phyloP scores from a whole-genome alignment of 2,797 vertebrate species.

The Scolopax rusticola region DNA sequence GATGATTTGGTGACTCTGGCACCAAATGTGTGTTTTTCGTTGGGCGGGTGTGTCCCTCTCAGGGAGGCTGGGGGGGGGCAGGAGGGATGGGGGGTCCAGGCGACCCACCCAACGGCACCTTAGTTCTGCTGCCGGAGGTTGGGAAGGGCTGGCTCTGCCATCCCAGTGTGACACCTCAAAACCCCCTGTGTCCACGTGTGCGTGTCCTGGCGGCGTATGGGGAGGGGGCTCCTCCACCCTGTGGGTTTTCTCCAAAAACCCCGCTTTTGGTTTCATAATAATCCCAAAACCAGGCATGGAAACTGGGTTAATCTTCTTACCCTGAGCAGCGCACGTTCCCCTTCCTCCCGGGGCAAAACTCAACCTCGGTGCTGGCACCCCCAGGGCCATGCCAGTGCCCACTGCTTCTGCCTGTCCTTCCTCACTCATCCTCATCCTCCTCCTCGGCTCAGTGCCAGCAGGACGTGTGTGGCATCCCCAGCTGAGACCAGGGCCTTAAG shows the following conservation, averaged over 20 bases:
- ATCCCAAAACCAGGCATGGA: neutral
- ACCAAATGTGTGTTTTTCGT: neutral
- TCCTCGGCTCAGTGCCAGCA: neutral
- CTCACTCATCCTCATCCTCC: neutral
- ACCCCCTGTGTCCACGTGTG: accelerated
- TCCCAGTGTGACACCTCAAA: neutral
- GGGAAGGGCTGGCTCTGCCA: neutral
- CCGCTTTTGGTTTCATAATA: neutral
- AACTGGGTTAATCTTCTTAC: neutral
- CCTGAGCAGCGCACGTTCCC: accelerated
- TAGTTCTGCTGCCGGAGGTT: accelerated
- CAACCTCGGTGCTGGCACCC: accelerated
- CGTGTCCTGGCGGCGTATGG: accelerated
- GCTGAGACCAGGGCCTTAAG: accelerated
- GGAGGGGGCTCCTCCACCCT: neutral
- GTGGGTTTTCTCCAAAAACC: accelerated
- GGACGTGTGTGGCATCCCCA: accelerated
- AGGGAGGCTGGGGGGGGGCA: neutral
- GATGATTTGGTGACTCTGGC: neutral
- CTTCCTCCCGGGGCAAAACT: accelerated
- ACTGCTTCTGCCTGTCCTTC: neutral
- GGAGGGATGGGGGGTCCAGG: neutral
- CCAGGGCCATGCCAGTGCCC: accelerated
- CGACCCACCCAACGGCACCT: accelerated
- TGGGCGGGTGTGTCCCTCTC: neutral